A percentile compares a stretch with the other conserved stretches of the same genome.
Conservation (phyloP, 2,888 invertebrate genomes). For the Augochlorella aurata region DNA sequence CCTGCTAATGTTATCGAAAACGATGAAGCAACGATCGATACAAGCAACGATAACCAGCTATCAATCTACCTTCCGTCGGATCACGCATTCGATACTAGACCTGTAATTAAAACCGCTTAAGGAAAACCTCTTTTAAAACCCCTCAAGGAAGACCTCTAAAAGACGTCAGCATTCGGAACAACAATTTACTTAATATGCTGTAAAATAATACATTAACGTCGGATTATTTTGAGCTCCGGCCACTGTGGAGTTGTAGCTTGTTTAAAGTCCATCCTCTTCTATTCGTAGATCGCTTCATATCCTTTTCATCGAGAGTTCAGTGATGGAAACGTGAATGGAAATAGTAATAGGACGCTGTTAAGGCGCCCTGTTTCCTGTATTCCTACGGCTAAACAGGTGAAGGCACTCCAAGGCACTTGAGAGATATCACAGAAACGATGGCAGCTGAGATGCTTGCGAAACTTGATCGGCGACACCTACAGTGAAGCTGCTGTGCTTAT, state of each 20-base stretch:
- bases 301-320: not conserved
- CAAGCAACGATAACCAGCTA: not conserved
- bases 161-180: not conserved
- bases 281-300: not conserved
- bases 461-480: too few species aligned
- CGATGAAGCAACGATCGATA: not conserved
- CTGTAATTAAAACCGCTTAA: not conserved
- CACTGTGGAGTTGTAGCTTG: not conserved
- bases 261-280: not conserved
- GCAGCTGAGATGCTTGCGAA: too few species aligned
- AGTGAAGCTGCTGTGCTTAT: too few species aligned
- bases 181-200: not conserved
- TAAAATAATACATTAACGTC: not conserved
- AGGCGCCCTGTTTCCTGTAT: too few species aligned
- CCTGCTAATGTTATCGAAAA: not conserved
- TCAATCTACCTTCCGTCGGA: not conserved
- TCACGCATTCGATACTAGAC: not conserved
- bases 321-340: not conserved
- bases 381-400: too few species aligned
- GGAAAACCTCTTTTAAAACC: not conserved
- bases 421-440: too few species aligned
- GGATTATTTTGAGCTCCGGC: slow-evolving; percentile 2
- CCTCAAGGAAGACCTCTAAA: not conserved
- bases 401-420: too few species aligned
- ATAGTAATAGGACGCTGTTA: too few species aligned